Evolutionary conservation across 2,113 vertebrate species (phyloP), one percentile per base, ranked within the genome.

Genomic region (Hyla sarda): DNA sequence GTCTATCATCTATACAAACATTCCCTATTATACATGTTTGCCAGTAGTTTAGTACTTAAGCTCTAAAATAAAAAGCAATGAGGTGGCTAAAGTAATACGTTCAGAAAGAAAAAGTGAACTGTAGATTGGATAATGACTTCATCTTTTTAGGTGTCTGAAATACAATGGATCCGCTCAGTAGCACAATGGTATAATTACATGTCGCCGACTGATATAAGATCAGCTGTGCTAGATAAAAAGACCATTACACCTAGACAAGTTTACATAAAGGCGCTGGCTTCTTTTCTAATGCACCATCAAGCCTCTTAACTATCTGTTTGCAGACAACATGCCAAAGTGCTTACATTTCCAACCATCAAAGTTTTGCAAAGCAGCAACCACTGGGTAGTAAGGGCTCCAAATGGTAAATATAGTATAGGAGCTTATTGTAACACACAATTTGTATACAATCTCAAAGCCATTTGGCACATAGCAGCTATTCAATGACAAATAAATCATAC

Each of bases 201-300:
- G 28, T 17, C 3, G 21, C 23, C 69, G 48, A 28, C 10, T 65
- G 71, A 48, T 56, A 77, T 52, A 52, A 85, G 32, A 52, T 48
- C 47, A 19, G 30, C 30, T 47, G 8, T 30, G 52, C 17, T 13
- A n/a, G 11, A 45, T 65, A 78, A 21, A 50, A 34, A 45, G 37
- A 17, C 56, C 58, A 76, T 76, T 84, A 52, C 17, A 32, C 37
- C 34, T 48, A n/a, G 10, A 65, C n/a, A 47, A 19, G 12, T 78
- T 85, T 54, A n/a, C 47, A 69, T 41, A 21, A 77, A 69, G 30
- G 41, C 30, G 41, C 45, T 62, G 19, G 48, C 47, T 37, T 79
- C 45, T 25, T 78, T n/a, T 56, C 37, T 56, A 37, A 60, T 19
- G 41, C n/a, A n/a, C 52, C 73, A 77, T 47, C 56, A 50, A 50